Evolutionary conservation across 2,888 invertebrate species (phyloP).

Genomic region (Drosophila vallismaia): DNA sequence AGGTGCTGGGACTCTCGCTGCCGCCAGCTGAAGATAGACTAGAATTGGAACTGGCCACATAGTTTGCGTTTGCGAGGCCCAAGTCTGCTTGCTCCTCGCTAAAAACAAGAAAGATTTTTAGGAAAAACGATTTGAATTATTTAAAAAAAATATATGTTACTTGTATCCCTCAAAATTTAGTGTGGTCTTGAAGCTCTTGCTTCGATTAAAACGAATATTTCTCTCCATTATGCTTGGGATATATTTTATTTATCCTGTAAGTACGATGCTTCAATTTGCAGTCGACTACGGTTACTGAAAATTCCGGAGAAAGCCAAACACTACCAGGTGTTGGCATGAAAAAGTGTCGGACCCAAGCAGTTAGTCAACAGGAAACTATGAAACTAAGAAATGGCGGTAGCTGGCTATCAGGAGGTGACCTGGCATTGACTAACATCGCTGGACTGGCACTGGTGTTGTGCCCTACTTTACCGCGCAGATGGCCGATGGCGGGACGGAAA

Average conservation of each 20-base stretch:
- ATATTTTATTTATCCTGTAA: constrained; percentile 2
- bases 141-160: constrained; percentile 56
- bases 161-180: constrained; percentile 77
- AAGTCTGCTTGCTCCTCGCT: constrained; percentile 88
- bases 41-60: constrained; percentile 88
- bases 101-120: not conserved
- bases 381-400: constrained; percentile 19
- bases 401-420: constrained; percentile 14
- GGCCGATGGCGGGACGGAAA: constrained; percentile 19
- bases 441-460: constrained; percentile 35
- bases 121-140: not conserved
- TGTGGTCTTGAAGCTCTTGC: constrained; percentile 82
- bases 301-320: constrained; percentile 7
- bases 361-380: constrained; percentile 49
- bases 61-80: constrained; percentile 85
- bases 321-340: constrained; percentile 45
- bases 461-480: constrained; percentile 28
- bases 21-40: constrained; percentile 84
- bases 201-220: constrained; percentile 81
- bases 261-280: constrained; percentile 48
- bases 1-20: constrained; percentile 90
- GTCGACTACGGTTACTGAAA: constrained; percentile 47
- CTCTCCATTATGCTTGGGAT: constrained; percentile 70
- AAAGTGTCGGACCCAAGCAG: constrained; percentile 41
- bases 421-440: constrained; percentile 23